Percentiles rank a stretch among this genome's conserved stretches.
phyloP scores from a whole-genome alignment of 2,113 vertebrate genomes.

The Ceyx melanurus region DNA sequence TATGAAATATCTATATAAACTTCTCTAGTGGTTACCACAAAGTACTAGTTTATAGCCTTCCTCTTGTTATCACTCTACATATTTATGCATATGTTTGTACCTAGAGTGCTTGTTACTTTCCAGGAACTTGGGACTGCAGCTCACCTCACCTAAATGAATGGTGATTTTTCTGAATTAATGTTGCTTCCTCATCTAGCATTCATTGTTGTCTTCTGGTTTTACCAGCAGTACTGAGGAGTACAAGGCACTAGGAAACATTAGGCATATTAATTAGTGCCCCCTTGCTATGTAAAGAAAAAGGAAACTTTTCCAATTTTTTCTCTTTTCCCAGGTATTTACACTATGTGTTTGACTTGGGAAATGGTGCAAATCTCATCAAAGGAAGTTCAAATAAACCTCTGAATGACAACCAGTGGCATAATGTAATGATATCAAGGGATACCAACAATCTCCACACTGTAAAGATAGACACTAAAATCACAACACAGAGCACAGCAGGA shows the following conservation, averaged over 20 bases:
- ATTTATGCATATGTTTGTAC: neutral
- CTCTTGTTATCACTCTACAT: neutral
- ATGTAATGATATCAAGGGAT: constrained; percentile 95
- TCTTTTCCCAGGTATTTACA: constrained; percentile 86
- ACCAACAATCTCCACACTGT: constrained; percentile 96
- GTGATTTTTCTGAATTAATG: neutral
- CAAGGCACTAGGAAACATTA: neutral
- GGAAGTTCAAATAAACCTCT: constrained; percentile 96
- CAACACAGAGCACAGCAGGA: constrained; percentile 92
- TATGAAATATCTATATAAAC: constrained; percentile 29
- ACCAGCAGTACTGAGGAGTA: neutral
- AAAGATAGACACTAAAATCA: constrained; percentile 96
- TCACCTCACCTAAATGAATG: neutral
- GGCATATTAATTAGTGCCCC: neutral
- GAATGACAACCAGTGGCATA: constrained; percentile 98
- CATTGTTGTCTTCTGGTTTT: neutral
- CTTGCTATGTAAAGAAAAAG: constrained; percentile 44
- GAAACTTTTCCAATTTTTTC: constrained; percentile 45
- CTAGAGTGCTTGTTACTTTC: neutral
- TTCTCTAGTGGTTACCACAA: constrained; percentile 4
- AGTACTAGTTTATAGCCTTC: constrained; percentile 15
- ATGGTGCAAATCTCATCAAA: constrained; percentile 95
- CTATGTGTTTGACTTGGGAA: constrained; percentile 96
- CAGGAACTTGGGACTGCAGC: neutral
- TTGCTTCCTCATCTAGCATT: neutral